A percentile compares a stretch with the other conserved stretches of the same genome.
Conservation (phyloP, 2,888 invertebrate genomes). For the Marronus borbonicus region DNA sequence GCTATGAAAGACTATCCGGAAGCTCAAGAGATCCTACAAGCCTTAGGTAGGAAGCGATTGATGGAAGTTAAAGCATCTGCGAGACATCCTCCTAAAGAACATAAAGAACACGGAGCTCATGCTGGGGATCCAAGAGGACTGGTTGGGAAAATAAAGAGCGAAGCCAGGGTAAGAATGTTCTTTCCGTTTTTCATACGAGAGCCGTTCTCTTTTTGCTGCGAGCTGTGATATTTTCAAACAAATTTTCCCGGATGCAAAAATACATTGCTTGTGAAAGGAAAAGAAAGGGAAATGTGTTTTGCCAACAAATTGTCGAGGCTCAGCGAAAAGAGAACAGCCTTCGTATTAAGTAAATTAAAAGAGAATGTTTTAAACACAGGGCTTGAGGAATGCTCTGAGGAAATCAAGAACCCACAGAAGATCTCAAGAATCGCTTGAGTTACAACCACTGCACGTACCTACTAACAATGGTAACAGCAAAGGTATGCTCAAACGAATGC, state of each 20-base stretch:
- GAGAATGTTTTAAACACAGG: constrained; percentile 65
- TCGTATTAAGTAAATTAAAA: constrained; percentile 52
- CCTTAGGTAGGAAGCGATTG: constrained; percentile 86
- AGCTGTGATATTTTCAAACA: no score
- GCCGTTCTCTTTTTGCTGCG: no score
- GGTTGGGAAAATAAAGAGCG: constrained; percentile 87
- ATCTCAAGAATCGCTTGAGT: constrained; percentile 75
- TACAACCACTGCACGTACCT: constrained; percentile 74
- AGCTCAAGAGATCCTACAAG: constrained; percentile 94
- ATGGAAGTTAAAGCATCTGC: constrained; percentile 82
- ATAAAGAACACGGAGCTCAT: constrained; percentile 60
- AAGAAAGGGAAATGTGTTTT: no score
- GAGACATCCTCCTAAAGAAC: constrained; percentile 63
- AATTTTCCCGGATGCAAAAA: no score
- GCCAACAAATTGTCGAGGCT: no score
- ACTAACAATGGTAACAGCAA: constrained; percentile 69
- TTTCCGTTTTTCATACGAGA: background rate
- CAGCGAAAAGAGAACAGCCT: no score
- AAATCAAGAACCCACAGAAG: constrained; percentile 74
- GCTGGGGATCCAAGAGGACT: constrained; percentile 77
- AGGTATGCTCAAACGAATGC: constrained; percentile 81
- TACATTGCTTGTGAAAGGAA: no score
- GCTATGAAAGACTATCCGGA: constrained; percentile 99
- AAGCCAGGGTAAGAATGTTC: constrained; percentile 78
- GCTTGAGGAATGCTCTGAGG: constrained; percentile 75